Percentiles rank a stretch among this genome's conserved stretches.
These are phyloP conservation scores for Montipora efflorescens DNA, from an alignment of 64 coral and sea anemone species.

Conservation along the genomic window DNA sequence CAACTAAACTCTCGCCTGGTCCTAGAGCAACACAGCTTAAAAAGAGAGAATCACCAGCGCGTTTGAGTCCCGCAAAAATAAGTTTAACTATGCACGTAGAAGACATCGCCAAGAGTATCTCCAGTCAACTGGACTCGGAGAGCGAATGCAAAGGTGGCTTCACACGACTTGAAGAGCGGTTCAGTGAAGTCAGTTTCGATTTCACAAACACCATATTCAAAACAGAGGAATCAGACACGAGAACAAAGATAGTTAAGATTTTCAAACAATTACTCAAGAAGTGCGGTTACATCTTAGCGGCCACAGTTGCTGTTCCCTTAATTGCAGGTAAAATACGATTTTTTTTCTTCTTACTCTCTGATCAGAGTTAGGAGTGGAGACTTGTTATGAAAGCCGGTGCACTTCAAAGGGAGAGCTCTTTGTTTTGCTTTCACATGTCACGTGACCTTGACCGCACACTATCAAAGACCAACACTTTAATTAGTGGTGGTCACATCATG, in stretches of 20 bases:
- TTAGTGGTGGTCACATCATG: too few species aligned
- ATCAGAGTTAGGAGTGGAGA: not conserved
- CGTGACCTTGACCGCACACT: too few species aligned
- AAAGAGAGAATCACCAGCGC: not conserved
- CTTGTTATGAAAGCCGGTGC: too few species aligned
- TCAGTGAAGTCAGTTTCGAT: not conserved
- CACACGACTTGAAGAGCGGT: not conserved
- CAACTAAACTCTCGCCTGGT: not conserved
- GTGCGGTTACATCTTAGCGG: not conserved
- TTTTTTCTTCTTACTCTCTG: too few species aligned
- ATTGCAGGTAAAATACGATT: conserved; percentile 13
- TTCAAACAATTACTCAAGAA: not conserved
- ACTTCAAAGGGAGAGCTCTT: too few species aligned
- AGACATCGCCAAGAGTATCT: not conserved
- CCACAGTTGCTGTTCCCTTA: not conserved
- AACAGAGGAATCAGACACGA: not conserved
- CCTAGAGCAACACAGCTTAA: not conserved
- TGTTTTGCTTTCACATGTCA: too few species aligned
- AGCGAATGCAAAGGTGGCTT: not conserved
- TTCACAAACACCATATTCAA: not conserved
- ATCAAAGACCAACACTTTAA: too few species aligned
- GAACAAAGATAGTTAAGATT: not conserved
- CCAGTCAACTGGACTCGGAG: not conserved
- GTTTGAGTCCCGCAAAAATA: not conserved
- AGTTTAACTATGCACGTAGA: conserved; percentile 10